A percentile compares a stretch with the other conserved stretches of the same genome.
Evolutionary conservation across 2,113 vertebrate genomes (phyloP).

Genomic region (Oncorhynchus kisutch): DNA sequence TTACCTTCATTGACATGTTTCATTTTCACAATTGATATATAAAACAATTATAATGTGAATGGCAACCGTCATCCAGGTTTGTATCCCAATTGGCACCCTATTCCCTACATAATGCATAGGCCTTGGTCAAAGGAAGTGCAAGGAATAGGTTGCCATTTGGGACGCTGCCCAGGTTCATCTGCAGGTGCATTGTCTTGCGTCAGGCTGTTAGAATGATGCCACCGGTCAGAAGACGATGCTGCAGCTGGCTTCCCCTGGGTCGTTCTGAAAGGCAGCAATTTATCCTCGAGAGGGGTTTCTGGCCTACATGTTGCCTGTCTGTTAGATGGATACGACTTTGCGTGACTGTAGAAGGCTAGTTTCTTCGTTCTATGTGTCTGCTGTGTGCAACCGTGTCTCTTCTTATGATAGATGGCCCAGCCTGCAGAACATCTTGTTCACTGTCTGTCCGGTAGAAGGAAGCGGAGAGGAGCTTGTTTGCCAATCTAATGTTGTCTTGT

Average conservation of each 20-base stretch:
- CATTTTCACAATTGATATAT: background rate
- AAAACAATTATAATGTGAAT: background rate
- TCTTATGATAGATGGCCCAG: background rate
- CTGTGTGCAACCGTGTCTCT: background rate
- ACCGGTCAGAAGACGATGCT: too few species aligned
- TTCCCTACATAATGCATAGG: too few species aligned
- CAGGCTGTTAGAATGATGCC: too few species aligned
- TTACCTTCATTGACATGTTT: background rate
- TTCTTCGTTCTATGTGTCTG: background rate
- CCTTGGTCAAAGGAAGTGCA: too few species aligned
- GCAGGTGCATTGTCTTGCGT: too few species aligned
- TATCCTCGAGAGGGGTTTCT: background rate
- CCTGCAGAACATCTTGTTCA: background rate
- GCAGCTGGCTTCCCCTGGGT: background rate
- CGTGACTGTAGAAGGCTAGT: background rate
- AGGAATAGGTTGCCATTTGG: too few species aligned
- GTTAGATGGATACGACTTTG: background rate
- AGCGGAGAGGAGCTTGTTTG: background rate
- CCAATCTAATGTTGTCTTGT: constrained; percentile 5
- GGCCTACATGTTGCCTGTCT: constrained; percentile 7
- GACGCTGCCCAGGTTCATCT: too few species aligned
- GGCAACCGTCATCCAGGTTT: background rate
- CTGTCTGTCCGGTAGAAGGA: background rate
- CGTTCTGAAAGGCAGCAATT: background rate
- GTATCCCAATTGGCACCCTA: too few species aligned